These are phyloP conservation scores for Chiloscyllium punctatum DNA, from an alignment of 2,797 vertebrate genomes.

Conservation along the genomic window DNA sequence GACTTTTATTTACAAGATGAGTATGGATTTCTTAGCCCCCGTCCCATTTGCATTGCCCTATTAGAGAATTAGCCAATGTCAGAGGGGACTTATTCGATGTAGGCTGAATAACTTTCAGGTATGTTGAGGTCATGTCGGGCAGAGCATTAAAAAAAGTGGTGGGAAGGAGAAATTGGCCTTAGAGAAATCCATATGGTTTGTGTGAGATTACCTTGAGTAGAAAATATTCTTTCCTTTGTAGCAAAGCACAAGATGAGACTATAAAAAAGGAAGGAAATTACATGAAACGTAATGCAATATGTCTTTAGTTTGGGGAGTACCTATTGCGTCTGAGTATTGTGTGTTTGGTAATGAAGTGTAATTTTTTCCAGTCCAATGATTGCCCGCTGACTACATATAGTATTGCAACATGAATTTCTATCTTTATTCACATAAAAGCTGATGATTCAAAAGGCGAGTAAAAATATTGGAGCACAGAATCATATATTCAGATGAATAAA, in stretches of 20 bases:
- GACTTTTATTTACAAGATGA: background rate
- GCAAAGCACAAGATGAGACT: background rate
- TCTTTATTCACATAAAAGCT: too few relatives aligned
- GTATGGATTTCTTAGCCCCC: background rate
- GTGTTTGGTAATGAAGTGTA: background rate
- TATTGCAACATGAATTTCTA: background rate
- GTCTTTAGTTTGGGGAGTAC: background rate
- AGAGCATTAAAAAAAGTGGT: background rate
- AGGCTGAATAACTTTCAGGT: background rate
- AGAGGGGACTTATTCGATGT: too few relatives aligned
- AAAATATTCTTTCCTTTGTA: background rate
- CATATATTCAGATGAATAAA: background rate
- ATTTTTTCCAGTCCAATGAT: background rate
- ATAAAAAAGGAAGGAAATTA: constrained; percentile 11
- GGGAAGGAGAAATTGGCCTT: background rate
- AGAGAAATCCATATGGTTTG: background rate
- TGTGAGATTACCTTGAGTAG: background rate
- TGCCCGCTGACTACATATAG: background rate
- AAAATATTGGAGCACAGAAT: background rate
- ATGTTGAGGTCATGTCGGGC: background rate
- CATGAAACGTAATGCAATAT: background rate
- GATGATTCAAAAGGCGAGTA: background rate
- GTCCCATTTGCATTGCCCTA: background rate
- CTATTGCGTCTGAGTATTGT: background rate
- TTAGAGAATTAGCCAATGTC: background rate